A percentile compares a stretch with the other conserved stretches of the same genome.
phyloP scores from a whole-genome alignment of 2,797 vertebrate species.

The Tiaroga cobitis region DNA sequence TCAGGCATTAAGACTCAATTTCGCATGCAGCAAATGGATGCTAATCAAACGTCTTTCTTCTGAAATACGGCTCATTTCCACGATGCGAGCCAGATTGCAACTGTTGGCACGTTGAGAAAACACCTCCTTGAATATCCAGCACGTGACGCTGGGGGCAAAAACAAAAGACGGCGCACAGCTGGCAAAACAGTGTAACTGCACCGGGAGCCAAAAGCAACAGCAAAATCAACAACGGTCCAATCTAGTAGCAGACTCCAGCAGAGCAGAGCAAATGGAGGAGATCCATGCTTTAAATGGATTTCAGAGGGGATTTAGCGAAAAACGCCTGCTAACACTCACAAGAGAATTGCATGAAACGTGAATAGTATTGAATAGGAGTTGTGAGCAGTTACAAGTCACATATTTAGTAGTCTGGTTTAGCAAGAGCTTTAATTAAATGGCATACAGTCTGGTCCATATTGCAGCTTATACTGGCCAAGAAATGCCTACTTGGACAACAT shows the following conservation, averaged over 20 bases:
- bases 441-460: conserved; percentile 21
- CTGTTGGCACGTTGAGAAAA: conserved; percentile 43
- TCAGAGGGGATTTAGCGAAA: conserved; percentile 18
- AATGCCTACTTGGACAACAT: conserved; percentile 8
- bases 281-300: conserved; percentile 32
- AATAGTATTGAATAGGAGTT: neutral
- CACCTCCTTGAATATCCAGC: conserved; percentile 42
- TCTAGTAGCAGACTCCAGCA: conserved; percentile 51
- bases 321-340: conserved; percentile 9
- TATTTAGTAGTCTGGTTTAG: conserved; percentile 3
- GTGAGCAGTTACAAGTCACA: neutral
- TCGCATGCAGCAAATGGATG: conserved; percentile 23
- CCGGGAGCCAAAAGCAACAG: conserved; percentile 48
- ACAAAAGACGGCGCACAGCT: conserved; percentile 52
- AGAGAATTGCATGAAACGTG: neutral
- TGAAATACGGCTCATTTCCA: conserved; percentile 46
- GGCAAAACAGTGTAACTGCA: conserved; percentile 48
- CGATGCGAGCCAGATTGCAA: conserved; percentile 18
- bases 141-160: conserved; percentile 40
- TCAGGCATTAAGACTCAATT: conserved; percentile 29
- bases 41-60: conserved; percentile 39
- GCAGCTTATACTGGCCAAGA: conserved; percentile 8
- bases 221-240: conserved; percentile 37
- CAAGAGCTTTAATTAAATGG: conserved; percentile 2
- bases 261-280: conserved; percentile 45